Evolutionary conservation across 1,140 invertebrate species (phyloP), one percentile per base, ranked within the genome.

Genomic region (Camponotus pennsylvanicus): DNA sequence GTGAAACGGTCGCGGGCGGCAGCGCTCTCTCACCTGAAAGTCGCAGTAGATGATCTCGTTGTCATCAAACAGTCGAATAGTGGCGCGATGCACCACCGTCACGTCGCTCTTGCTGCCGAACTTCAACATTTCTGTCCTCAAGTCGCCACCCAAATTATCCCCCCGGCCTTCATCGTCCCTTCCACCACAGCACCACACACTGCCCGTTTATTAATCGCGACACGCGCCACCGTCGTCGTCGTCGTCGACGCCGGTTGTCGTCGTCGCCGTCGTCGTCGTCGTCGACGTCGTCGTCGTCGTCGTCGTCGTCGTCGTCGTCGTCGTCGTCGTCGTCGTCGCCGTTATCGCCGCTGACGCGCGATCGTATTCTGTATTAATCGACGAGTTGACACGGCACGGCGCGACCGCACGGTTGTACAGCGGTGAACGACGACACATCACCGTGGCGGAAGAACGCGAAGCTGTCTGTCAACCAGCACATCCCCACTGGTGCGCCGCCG

Each of bases 21-120:
- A 15, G 18, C 32, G 15, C 18, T 49, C 79, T 61, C 32, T 52
- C 5, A 99, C 98, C 97, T 98, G 98, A 96, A 99, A 99, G 96
- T 99, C 98, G 95, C 98, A 98, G 96, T 99, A 97, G 92, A 99
- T 96, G 91, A 99, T 97, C 96, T 99, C 98, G 86, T 98, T 97
- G 96, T 99, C 98, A 95, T 99, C 98, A 90, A 99, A 96, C 88
- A 99, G 96, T 92, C 98, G 96, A 88, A 99, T 97, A 88, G 98
- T 99, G 96, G 98, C 99, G 96, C 98, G 98, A 96, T 98, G 98
- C 95, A 98, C 97, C 96, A 97, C 96, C 94, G 97, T 97, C 90
- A 97, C 96, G 96, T 98, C 98, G 95, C 97, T 98, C 96, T 98
- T 97, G 92, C 96, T 97, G 88, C 97, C 97, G 95, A 97, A 97